Conservation (phyloP, 2,797 vertebrate genomes). For the Anabas testudineus region DNA sequence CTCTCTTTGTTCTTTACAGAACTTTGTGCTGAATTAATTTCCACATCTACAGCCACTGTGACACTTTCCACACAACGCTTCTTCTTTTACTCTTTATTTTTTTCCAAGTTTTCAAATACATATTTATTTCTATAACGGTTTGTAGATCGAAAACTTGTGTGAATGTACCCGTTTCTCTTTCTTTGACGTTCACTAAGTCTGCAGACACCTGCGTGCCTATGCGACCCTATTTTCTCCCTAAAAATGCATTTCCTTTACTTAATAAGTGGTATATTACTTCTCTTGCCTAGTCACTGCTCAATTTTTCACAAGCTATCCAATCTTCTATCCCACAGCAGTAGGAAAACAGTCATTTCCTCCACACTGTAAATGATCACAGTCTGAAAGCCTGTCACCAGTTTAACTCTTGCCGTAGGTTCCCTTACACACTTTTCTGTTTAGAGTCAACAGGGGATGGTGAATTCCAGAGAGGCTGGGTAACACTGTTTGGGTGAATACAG, state of each 20-base stretch:
- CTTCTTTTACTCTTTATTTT: neutral
- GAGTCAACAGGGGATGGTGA: slow-evolving; percentile 55
- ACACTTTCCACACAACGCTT: neutral
- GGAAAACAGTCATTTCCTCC: slow-evolving; percentile 23
- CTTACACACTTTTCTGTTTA: slow-evolving; percentile 38
- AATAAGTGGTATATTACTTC: slow-evolving; percentile 9
- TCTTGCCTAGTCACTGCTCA: slow-evolving; percentile 6
- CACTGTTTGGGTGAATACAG: slow-evolving; percentile 60
- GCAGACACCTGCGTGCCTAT: neutral
- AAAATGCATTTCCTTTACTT: slow-evolving; percentile 5
- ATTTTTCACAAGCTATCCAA: slow-evolving; percentile 16
- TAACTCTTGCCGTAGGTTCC: slow-evolving; percentile 22
- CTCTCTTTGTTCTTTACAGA: slow-evolving; percentile 9
- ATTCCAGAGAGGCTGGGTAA: slow-evolving; percentile 47
- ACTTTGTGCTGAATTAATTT: slow-evolving; percentile 26
- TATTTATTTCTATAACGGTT: neutral
- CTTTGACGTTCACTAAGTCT: neutral
- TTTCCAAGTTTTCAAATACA: neutral
- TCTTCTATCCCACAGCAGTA: neutral
- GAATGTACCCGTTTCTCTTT: neutral
- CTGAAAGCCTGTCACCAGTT: slow-evolving; percentile 32
- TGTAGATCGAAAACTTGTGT: slow-evolving; percentile 17
- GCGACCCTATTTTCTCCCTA: neutral
- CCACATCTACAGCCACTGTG: neutral
- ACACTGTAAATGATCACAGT: slow-evolving; percentile 28